A percentile compares a stretch with the other conserved stretches of the same genome.
These are phyloP conservation scores for Chydorus sphaericus DNA, from an alignment of 2,888 invertebrate genomes.

Conservation along the genomic window DNA sequence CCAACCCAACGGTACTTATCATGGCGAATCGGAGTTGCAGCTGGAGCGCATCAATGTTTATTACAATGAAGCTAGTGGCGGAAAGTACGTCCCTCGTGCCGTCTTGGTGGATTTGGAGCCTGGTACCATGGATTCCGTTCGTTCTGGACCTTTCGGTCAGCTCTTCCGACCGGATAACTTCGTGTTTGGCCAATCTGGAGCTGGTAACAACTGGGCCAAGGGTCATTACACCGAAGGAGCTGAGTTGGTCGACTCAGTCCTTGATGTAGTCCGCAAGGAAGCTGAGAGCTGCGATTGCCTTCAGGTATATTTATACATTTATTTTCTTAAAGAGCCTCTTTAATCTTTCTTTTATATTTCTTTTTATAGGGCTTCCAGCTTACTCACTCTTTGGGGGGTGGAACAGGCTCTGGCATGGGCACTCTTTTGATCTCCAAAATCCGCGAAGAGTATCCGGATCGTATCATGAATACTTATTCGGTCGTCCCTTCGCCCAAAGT, in stretches of 20 bases:
- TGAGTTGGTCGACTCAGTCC: slow-evolving; percentile 37
- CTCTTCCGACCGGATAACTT: slow-evolving; percentile 55
- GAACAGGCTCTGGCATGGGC: slow-evolving; percentile 67
- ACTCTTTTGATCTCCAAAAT: slow-evolving; percentile 65
- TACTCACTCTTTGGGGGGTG: slow-evolving; percentile 64
- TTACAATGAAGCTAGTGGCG: slow-evolving; percentile 65
- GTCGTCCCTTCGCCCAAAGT: slow-evolving; percentile 70
- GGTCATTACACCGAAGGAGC: slow-evolving; percentile 41
- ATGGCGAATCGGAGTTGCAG: slow-evolving; percentile 73
- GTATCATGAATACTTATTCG: slow-evolving; percentile 67
- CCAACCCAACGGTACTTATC: slow-evolving; percentile 78
- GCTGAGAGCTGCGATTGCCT: slow-evolving; percentile 61
- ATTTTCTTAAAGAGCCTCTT: not conserved
- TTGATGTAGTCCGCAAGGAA: slow-evolving; percentile 39
- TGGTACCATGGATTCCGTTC: slow-evolving; percentile 86
- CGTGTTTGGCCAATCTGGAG: slow-evolving; percentile 41
- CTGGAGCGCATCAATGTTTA: slow-evolving; percentile 80
- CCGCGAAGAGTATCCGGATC: slow-evolving; percentile 69
- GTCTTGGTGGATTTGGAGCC: slow-evolving; percentile 61
- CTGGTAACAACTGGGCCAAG: slow-evolving; percentile 43
- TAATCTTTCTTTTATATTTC: not conserved
- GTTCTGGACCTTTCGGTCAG: slow-evolving; percentile 75
- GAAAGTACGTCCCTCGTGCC: slow-evolving; percentile 59
- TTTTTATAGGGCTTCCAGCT: slow-evolving; percentile 44
- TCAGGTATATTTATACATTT: not conserved